Evolutionary conservation across 2,797 vertebrate genomes (phyloP), one percentile per base, ranked within the genome.

Genomic region (Pseudochromis fuscus): DNA sequence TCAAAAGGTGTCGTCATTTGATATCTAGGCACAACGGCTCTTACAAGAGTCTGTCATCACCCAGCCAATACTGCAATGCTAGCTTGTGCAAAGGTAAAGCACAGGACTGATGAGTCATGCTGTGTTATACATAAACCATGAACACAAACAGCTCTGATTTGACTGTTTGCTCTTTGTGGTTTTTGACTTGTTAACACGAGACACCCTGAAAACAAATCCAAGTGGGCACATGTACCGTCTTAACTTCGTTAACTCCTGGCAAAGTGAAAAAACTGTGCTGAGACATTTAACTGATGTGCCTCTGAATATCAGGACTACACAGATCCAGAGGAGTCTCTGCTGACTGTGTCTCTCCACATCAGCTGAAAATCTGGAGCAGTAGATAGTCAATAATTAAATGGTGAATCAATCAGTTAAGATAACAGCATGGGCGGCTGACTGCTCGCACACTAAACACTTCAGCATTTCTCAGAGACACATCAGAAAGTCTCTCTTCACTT

Each of bases 81-180:
- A 69, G 56, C 73, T 65, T 67, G 44, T 49, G 30, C 60, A 75
- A 87, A 90, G 73, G 80, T 78, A 81, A 76, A 81, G 50, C 40
- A 48, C 59, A 52, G 73, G 91, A 84, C 48, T 85, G 82, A 82
- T 84, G 89, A 92, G 90, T 94, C 91, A 94, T 81, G 73, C 58
- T 44, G 70, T 4, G 74, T 87, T 84, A 74, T 44, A 67, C 77
- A 85, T 84, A 73, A 88, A 84, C 48, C 68, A 69, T 64, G 23
- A 69, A 27, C 27, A 66, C 53, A 57, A 69, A 65, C 24, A 31
- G 24, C 42, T 55, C 30, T 25, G 37, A 51, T 62, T 30, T 51
- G 45, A 64, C 25, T 2, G 15, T 62, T 50, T 60, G 23, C 25
- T 53, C 55, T 40, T 16, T 18, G 16, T 27, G 13, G 5, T 12